Evolutionary conservation across 2,113 vertebrate genomes (phyloP), one percentile per base, ranked within the genome.

Genomic region (Macrotus californicus): DNA sequence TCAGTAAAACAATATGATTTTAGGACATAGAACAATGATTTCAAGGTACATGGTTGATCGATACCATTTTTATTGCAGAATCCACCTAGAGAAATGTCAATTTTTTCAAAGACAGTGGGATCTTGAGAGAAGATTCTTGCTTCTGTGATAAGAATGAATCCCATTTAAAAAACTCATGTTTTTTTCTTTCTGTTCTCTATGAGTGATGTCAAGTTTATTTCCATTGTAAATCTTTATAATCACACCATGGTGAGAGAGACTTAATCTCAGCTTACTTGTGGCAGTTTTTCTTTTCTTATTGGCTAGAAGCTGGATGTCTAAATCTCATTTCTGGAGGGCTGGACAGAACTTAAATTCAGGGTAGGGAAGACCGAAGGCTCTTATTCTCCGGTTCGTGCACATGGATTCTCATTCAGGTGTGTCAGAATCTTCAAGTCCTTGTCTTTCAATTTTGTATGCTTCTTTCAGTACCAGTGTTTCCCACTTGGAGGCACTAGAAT

Each of bases 401-500:
- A 21, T 43, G 39, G 24, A 48, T 46, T 31, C 1, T 66, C 50
- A 76, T 43, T 94, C 26, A 50, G 9, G 41, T 39, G 22, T 21
- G 22, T 21, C 15, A 67, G 29, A 22, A 80, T 95, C 7, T 93
- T 76, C 13, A 50, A n/a, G 46, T 31, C 19, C 34, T 46, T n/a
- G 4, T 50, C 29, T n/a, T 86, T 91, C 9, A 1, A n/a, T 82
- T 67, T 34, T 59, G 19, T 86, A 34, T 61, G 6, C 3, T 59
- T 92, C 87, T 24, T 81, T 90, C 14, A 72, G 15, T 96, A 36
- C 24, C 12, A 21, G 14, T 72, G 26, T 91, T 79, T 83, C 41
- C 87, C 94, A 87, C 69, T 59, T 72, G 89, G 79, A 96, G 92
- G 89, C 70, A 52, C 89, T 92, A 76, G 43, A 92, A 90, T 72